Evolutionary conservation across 2,797 vertebrate genomes (phyloP).

Genomic region (Periophthalmus magnuspinnatus): DNA sequence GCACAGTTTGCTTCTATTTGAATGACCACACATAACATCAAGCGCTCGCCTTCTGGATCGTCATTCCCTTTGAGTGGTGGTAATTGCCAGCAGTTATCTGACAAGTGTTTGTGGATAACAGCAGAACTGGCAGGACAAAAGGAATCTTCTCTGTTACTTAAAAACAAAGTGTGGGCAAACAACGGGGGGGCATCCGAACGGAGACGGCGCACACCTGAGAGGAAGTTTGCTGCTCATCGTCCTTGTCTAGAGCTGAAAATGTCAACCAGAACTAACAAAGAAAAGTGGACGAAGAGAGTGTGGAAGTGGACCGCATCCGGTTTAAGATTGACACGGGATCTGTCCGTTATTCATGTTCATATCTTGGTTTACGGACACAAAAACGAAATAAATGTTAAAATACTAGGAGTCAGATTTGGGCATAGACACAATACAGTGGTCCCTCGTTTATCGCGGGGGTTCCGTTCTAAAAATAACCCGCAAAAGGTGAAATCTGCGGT

Average conservation of each 20-base stretch:
- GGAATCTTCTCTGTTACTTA: slow-evolving; percentile 75
- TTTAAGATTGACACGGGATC: too few species aligned
- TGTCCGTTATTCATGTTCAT: too few species aligned
- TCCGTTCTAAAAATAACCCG: too few species aligned
- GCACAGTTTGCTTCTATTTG: background rate
- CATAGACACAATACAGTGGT: too few species aligned
- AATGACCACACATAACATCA: background rate
- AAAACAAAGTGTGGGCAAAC: slow-evolving; percentile 67
- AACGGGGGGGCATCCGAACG: slow-evolving; percentile 55
- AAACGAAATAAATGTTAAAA: too few species aligned
- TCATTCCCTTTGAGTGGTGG: background rate
- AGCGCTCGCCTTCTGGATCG: slow-evolving; percentile 19
- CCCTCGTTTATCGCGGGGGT: too few species aligned
- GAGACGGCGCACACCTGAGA: slow-evolving; percentile 64
- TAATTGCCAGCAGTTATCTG: slow-evolving; percentile 59
- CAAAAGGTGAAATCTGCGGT: too few species aligned
- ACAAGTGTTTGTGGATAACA: slow-evolving; percentile 69
- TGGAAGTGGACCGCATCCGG: too few species aligned
- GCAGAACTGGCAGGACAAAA: slow-evolving; percentile 73
- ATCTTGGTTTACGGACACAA: too few species aligned
- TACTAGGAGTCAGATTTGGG: too few species aligned
- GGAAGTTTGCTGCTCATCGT: slow-evolving; percentile 51
- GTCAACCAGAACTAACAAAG: slow-evolving; percentile 49
- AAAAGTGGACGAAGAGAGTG: too few species aligned
- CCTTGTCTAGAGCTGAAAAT: slow-evolving; percentile 63